These are phyloP conservation scores for Vannuccia rotundouncinata DNA, from an alignment of 2,888 invertebrate species.

Conservation along the genomic window DNA sequence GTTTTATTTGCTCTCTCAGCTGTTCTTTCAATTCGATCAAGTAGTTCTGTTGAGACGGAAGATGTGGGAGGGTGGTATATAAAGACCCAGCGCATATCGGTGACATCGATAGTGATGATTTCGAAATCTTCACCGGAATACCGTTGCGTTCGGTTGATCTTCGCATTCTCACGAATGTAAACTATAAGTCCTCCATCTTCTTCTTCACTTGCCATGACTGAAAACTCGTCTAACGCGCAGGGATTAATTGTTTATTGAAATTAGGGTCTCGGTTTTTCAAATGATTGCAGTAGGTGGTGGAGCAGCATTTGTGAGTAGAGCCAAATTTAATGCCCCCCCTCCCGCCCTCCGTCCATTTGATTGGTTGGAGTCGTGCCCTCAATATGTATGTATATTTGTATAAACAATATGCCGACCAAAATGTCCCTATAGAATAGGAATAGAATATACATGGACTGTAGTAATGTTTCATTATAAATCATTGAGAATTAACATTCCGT, in stretches of 20 bases:
- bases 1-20: slow-evolving; percentile 5
- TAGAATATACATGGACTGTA: too few species aligned
- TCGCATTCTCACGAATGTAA: neutral
- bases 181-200: slow-evolving; percentile 7
- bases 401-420: too few species aligned
- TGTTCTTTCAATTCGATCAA: slow-evolving; percentile 12
- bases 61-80: slow-evolving; percentile 10
- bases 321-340: neutral
- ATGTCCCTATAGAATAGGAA: too few species aligned
- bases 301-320: neutral
- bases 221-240: slow-evolving; percentile 9
- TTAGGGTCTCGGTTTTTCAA: slow-evolving; percentile 5
- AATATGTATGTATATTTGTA: too few species aligned
- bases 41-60: slow-evolving; percentile 24
- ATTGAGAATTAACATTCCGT: too few species aligned
- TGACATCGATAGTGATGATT: slow-evolving; percentile 17
- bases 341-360: neutral
- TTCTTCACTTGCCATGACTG: slow-evolving; percentile 12
- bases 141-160: neutral
- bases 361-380: neutral
- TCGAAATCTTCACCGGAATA: slow-evolving; percentile 26
- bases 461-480: too few species aligned
- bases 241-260: neutral
- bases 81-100: neutral
- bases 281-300: slow-evolving; percentile 16